Percentiles rank a stretch among this genome's conserved stretches.
Evolutionary conservation across 2,888 invertebrate genomes (phyloP).

Genomic region (Eristalinus aeneus): DNA sequence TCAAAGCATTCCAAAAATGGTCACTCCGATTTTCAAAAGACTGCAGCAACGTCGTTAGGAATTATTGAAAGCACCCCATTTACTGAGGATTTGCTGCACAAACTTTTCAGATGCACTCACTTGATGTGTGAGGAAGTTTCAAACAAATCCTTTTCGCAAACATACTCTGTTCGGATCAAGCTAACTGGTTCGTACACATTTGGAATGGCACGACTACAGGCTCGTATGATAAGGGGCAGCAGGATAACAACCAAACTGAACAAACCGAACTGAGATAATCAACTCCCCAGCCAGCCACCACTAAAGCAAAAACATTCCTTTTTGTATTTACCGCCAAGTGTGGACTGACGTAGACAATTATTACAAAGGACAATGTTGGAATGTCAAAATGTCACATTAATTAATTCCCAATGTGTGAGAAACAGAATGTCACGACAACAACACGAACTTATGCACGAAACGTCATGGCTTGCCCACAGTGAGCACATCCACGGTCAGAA

Average conservation of each 20-base stretch:
- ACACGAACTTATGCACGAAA: constrained; percentile 52
- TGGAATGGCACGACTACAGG: background rate
- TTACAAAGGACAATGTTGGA: constrained; percentile 44
- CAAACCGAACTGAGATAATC: constrained; percentile 4
- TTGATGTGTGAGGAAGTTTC: too few relatives aligned
- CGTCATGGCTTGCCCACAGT: background rate
- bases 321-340: constrained; percentile 19
- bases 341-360: constrained; percentile 32
- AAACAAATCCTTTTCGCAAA: too few relatives aligned
- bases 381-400: constrained; percentile 61
- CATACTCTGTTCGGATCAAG: too few relatives aligned
- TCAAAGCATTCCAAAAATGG: too few relatives aligned
- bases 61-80: too few relatives aligned
- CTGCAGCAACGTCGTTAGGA: too few relatives aligned
- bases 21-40: too few relatives aligned
- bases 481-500: background rate
- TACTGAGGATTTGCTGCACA: too few relatives aligned
- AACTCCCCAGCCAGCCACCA: background rate
- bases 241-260: background rate
- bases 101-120: too few relatives aligned
- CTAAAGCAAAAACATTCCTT: constrained; percentile 4
- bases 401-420: constrained; percentile 59
- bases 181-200: background rate
- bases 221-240: background rate
- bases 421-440: constrained; percentile 57